Base-by-base conservation (phyloP, 2,888 invertebrate genomes). In the Andrena haemorrhoa region DNA sequence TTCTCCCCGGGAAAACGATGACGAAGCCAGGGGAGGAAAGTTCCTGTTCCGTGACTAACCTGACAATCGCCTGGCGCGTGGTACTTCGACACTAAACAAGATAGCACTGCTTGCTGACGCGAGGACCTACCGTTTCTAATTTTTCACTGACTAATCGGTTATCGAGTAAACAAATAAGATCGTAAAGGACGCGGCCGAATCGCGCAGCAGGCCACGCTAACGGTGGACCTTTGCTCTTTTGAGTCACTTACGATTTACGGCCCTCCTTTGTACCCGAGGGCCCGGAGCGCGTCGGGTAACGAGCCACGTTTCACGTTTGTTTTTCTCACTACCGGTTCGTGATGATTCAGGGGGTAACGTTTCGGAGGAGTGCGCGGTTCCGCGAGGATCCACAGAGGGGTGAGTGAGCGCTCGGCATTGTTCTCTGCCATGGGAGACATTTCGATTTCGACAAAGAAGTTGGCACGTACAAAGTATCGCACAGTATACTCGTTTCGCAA, bases 171-270 rank as follows among this genome's bases (percentile, higher is more conserved):
- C n/a, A 65, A 73, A 82, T 1, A 76, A 35, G 68, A 33, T 49
- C 31, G 33, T 73, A 81, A 73, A 76, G 35, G 16, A 56, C 56
- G 53, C 33, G 53, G n/a, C 26, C 64, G 47, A 47, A 64, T 76
- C 58, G 58, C 58, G 20, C 29, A 1, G 31, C 64, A 61, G 72
- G 69, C 73, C 56, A 10, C 49, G 16, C 1, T 53, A 76, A 33
- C 26, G 2, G 20, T 2, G 16, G 53, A 77, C 35, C 75, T 69
- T 60, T 53, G 68, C 20, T 16, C 58, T 26, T 41, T 72, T 72
- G 74, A 74, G 12, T 82, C 58, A 75, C 66, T 66, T 29, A 79
- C 71, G 58, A 75, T 71, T 82, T 72, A 74, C 58, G 73, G 23
- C 26, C 33, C 20, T 16, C 33, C 35, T 63, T 56, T 64, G 33